Percentiles rank a stretch among this genome's conserved stretches.
These are phyloP conservation scores for Acanthoscelides obtectus DNA, from an alignment of 2,888 invertebrate genomes.

Conservation along the genomic window DNA sequence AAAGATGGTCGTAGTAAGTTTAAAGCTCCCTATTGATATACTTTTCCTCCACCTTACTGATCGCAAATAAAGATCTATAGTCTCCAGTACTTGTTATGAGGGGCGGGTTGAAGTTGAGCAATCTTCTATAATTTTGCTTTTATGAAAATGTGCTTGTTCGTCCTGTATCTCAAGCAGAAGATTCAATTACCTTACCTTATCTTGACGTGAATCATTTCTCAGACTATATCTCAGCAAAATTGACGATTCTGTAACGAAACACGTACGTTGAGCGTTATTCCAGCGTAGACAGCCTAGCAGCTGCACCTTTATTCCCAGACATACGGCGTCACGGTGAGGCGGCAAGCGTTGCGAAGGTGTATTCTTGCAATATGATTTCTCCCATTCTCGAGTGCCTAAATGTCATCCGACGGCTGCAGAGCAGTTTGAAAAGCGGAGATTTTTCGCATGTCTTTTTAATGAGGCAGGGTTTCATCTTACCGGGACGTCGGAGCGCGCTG, in stretches of 20 bases:
- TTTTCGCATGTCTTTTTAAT: neutral
- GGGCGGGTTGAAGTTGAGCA: no score
- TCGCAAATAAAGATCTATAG: no score
- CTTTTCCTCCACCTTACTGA: no score
- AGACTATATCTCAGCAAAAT: neutral
- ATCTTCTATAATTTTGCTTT: no score
- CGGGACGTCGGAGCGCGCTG: neutral
- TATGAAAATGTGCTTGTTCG: no score
- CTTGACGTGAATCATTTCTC: neutral
- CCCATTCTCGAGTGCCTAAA: neutral
- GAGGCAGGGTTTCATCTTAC: neutral
- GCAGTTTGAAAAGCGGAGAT: neutral
- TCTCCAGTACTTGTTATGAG: no score
- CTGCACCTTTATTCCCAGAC: neutral
- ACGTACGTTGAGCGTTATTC: neutral
- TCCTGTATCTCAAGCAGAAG: no score
- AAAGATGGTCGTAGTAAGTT: no score
- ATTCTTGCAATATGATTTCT: neutral
- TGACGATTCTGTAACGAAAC: neutral
- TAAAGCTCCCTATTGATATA: no score
- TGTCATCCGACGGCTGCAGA: neutral
- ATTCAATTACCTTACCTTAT: no score
- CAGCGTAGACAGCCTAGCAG: no score
- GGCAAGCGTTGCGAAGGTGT: neutral
- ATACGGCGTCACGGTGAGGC: no score